Percentiles rank a stretch among this genome's conserved stretches.
These are phyloP conservation scores for Eospalax fontanierii DNA, from an alignment of 2,797 vertebrate species.

Conservation along the genomic window DNA sequence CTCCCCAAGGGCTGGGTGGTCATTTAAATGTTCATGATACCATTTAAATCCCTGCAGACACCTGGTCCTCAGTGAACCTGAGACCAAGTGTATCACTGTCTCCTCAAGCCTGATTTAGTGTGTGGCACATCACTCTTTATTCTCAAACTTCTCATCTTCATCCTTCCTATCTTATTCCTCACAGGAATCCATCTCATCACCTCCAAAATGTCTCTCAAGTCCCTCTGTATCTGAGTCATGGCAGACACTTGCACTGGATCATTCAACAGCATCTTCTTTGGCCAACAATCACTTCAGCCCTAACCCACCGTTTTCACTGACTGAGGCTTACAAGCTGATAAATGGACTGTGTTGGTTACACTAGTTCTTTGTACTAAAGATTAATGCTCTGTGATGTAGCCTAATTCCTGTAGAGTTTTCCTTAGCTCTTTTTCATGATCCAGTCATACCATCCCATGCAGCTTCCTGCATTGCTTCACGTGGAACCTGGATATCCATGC, in stretches of 20 bases:
- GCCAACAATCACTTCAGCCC: background rate
- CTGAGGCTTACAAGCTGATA: slow-evolving; percentile 6
- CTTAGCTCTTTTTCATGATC: background rate
- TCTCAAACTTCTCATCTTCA: background rate
- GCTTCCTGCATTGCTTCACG: background rate
- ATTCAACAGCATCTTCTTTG: background rate
- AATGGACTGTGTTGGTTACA: background rate
- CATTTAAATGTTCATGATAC: background rate
- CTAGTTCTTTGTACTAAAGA: background rate
- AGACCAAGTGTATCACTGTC: background rate
- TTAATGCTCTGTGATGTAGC: background rate
- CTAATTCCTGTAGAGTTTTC: background rate
- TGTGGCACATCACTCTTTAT: background rate
- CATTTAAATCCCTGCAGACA: background rate
- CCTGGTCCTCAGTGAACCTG: background rate
- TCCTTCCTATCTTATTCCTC: background rate
- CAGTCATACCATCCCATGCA: background rate
- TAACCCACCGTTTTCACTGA: background rate
- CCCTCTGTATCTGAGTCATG: background rate
- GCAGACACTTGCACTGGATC: background rate
- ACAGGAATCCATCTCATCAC: background rate
- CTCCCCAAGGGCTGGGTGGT: background rate
- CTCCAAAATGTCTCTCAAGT: background rate
- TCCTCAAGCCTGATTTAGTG: background rate
- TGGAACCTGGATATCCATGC: background rate